These are phyloP conservation scores for Clostera curtula DNA, from an alignment of 2,888 invertebrate species.

Conservation along the genomic window DNA sequence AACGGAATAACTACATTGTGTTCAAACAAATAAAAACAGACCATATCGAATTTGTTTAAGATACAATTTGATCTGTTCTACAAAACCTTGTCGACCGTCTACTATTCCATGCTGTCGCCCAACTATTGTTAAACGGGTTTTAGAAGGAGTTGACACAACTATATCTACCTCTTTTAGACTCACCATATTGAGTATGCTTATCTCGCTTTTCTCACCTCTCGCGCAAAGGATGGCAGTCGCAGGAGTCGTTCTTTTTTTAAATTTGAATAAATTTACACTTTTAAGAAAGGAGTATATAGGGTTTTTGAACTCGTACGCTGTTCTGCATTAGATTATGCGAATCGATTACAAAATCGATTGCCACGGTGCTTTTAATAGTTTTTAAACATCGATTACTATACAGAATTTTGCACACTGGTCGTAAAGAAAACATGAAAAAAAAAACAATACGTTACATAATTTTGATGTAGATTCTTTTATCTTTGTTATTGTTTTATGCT, in stretches of 20 bases:
- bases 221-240: conserved; percentile 46
- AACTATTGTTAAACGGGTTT: conserved; percentile 52
- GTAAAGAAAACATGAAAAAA: too few species aligned
- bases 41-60: too few species aligned
- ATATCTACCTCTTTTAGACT: conserved; percentile 6
- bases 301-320: conserved; percentile 42
- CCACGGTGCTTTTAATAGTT: conserved; percentile 3
- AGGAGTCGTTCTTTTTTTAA: conserved; percentile 51
- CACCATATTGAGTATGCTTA: not conserved
- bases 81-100: conserved; percentile 30
- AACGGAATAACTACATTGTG: too few species aligned
- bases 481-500: too few species aligned
- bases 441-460: too few species aligned
- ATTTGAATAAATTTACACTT: conserved; percentile 72
- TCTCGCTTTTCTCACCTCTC: conserved; percentile 19
- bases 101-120: conserved; percentile 30
- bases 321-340: conserved; percentile 20
- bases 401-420: too few species aligned
- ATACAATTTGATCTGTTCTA: too few species aligned
- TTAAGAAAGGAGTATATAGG: conserved; percentile 47
- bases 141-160: conserved; percentile 14
- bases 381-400: too few species aligned
- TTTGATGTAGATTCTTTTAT: too few species aligned
- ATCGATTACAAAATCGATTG: conserved; percentile 16
- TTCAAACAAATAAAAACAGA: too few species aligned